These are phyloP conservation scores for Protomyctophum bolini DNA, from an alignment of 2,113 vertebrate genomes.

Conservation along the genomic window DNA sequence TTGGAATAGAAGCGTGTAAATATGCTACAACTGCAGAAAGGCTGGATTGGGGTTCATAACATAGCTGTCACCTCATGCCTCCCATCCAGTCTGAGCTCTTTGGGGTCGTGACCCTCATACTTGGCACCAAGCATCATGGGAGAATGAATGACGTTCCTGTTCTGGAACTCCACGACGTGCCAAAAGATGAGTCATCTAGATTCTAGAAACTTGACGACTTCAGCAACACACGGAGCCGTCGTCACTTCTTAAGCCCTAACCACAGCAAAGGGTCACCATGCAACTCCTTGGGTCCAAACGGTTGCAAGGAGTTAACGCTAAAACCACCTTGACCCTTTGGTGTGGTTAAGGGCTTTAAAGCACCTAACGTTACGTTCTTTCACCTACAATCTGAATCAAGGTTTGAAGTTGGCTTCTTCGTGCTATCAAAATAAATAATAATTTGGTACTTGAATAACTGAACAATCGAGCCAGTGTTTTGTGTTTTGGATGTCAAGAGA, in stretches of 20 bases:
- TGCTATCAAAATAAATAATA: no score
- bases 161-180: slow-evolving; percentile 11
- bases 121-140: background rate
- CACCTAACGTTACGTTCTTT: no score
- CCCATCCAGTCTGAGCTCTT: background rate
- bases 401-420: no score
- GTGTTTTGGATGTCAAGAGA: no score
- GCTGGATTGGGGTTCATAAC: background rate
- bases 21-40: background rate
- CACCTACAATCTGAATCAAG: no score
- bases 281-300: no score
- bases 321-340: no score
- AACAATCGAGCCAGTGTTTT: no score
- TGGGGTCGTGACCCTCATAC: slow-evolving; percentile 33
- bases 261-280: no score
- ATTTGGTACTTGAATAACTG: no score
- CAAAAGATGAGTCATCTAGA: slow-evolving; percentile 37
- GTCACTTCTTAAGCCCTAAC: background rate
- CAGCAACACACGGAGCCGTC: background rate
- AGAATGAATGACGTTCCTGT: slow-evolving; percentile 5
- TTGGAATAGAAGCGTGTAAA: background rate
- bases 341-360: no score
- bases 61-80: background rate
- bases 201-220: slow-evolving; percentile 18
- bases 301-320: no score